These are phyloP conservation scores for Homarus americanus DNA, from an alignment of 1,140 invertebrate genomes.

Conservation along the genomic window DNA sequence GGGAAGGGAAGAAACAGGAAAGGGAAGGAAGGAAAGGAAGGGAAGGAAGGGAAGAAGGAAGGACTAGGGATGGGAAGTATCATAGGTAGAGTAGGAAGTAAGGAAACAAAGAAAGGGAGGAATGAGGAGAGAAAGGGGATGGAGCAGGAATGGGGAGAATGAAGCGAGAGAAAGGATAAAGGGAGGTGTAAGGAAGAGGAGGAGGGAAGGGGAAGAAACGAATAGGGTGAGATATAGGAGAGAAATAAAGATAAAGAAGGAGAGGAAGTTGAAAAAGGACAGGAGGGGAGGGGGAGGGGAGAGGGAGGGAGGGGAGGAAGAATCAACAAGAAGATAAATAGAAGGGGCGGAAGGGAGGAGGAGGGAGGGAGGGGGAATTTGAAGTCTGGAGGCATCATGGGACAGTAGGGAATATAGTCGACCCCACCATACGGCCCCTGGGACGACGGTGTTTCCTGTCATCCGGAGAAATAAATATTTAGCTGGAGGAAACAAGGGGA, in stretches of 20 bases:
- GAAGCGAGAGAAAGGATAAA: neutral
- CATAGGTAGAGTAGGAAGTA: too few species aligned
- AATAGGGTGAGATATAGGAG: too few species aligned
- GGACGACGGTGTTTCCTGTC: too few species aligned
- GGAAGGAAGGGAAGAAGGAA: neutral
- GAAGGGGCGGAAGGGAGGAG: neutral
- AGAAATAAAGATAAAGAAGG: neutral
- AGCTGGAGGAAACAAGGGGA: neutral
- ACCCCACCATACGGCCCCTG: too few species aligned
- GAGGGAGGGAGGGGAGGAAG: neutral
- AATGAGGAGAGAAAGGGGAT: neutral
- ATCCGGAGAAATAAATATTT: too few species aligned
- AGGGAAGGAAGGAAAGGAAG: too few species aligned
- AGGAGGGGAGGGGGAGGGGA: neutral
- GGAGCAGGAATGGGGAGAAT: neutral
- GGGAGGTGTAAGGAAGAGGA: too few species aligned
- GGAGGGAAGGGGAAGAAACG: neutral
- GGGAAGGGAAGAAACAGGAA: neutral
- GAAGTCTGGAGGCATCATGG: neutral
- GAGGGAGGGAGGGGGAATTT: neutral
- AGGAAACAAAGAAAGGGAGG: neutral
- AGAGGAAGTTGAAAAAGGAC: neutral
- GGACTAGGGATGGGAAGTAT: neutral
- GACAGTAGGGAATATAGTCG: too few species aligned
- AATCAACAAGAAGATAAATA: neutral